phyloP scores from a whole-genome alignment of 2,888 invertebrate species.

The Sinohyriopsis cumingii region DNA sequence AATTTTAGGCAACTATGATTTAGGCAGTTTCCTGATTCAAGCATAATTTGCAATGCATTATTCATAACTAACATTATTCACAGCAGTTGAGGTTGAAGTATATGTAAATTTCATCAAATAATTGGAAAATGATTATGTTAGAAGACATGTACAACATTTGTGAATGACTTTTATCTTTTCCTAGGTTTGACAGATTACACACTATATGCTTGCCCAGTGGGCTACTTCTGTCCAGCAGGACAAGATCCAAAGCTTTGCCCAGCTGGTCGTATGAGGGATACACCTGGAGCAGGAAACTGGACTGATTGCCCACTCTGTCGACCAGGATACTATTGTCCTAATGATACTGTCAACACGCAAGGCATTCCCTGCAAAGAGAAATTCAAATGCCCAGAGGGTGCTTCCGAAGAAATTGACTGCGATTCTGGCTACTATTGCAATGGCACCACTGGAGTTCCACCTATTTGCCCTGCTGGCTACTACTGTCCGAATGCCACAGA shows the following conservation, averaged over 20 bases:
- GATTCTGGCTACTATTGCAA: slow-evolving; percentile 61
- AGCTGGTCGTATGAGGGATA: slow-evolving; percentile 64
- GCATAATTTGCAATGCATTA: no score
- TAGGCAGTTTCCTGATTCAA: no score
- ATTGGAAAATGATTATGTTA: neutral
- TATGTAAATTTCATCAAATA: neutral
- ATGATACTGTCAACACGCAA: slow-evolving; percentile 60
- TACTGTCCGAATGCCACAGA: slow-evolving; percentile 65
- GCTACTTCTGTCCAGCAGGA: slow-evolving; percentile 62
- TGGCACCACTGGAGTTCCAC: slow-evolving; percentile 58
- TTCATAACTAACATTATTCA: no score
- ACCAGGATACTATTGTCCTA: slow-evolving; percentile 63
- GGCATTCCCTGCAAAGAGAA: slow-evolving; percentile 63
- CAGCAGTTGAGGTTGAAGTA: no score
- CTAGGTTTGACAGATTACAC: slow-evolving; percentile 62
- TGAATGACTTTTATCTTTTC: slow-evolving; percentile 10
- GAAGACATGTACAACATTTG: neutral
- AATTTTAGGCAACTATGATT: no score
- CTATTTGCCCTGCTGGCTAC: slow-evolving; percentile 65
- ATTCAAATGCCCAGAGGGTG: slow-evolving; percentile 63
- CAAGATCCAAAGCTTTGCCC: slow-evolving; percentile 65
- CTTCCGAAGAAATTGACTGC: slow-evolving; percentile 60
- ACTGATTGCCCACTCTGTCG: slow-evolving; percentile 61
- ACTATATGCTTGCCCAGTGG: slow-evolving; percentile 63
- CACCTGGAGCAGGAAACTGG: slow-evolving; percentile 51